A percentile compares a stretch with the other conserved stretches of the same genome.
Evolutionary conservation across 2,797 vertebrate genomes (phyloP).

Genomic region (Characodon lateralis): DNA sequence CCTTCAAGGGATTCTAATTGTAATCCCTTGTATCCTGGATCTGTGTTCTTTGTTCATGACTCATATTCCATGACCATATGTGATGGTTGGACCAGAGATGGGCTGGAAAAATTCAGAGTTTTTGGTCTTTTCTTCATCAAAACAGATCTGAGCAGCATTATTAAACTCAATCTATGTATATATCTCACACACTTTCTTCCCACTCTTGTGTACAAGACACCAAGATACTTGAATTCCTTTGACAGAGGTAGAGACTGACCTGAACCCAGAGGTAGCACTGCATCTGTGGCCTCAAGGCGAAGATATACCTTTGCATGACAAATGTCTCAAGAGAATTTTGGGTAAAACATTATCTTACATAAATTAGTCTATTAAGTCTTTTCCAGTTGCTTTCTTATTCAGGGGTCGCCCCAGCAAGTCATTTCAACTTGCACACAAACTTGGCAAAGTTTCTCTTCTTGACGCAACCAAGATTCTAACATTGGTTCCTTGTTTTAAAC

Average conservation of each 20-base stretch:
- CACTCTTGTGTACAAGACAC: neutral
- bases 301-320: neutral
- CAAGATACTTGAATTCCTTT: neutral
- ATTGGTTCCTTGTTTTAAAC: too few species aligned
- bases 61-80: too few species aligned
- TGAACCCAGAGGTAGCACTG: neutral
- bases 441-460: too few species aligned
- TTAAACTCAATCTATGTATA: neutral
- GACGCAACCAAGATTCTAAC: too few species aligned
- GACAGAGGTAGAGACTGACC: neutral
- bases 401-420: too few species aligned
- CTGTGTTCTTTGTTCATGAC: too few species aligned
- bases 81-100: too few species aligned
- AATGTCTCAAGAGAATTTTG: neutral
- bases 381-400: too few species aligned
- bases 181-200: neutral
- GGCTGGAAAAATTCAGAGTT: too few species aligned
- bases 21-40: too few species aligned
- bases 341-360: slow-evolving; percentile 5
- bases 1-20: too few species aligned
- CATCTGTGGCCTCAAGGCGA: neutral
- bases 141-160: neutral
- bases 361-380: neutral
- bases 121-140: neutral
- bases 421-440: too few species aligned